Evolutionary conservation across 2,888 invertebrate species (phyloP), one percentile per base, ranked within the genome.

Genomic region (Eupithecia abbreviata): DNA sequence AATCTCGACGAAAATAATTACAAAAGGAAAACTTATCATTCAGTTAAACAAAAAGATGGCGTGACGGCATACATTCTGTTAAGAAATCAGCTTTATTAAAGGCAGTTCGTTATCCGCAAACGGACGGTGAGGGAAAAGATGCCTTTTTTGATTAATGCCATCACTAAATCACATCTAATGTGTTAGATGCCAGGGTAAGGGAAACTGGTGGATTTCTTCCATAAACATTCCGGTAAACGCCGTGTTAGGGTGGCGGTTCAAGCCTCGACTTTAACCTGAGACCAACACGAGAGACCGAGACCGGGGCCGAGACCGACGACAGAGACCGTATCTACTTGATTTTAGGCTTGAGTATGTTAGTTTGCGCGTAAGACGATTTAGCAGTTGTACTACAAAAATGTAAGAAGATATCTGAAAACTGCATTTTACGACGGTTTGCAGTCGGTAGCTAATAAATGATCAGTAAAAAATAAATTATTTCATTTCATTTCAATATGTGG

Each of bases 151-250:
- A 91, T 90, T 87, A 89, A 92, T 90, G 87, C 82, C 82, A 85
- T 87, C 87, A 86, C 85, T 91, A 90, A 90, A 91, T 90, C 92
- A 90, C 85, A 66, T 79, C 84, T 88, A 89, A 89, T 88, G 88
- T 86, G 84, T 80, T 83, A 83, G 82, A 83, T 80, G 85, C 83
- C 86, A 74, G 77, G 72, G 79, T 70, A 82, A 84, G 84, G 84
- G 84, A 84, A 87, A 84, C 82, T 79, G 82, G 82, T 30, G 62
- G 62, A 62, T 82, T 83, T 82, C 84, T 82, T 84, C 82, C 84
- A 83, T 83, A 83, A 82, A 83, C 82, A 82, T 83, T 83, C 81
- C 84, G 80, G 82, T 85, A 83, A 85, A 82, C 80, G 83, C 79
- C 73, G 77, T 82, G 82, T 81, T 83, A 81, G 81, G 81, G 82